Percentiles rank a stretch among this genome's conserved stretches.
Evolutionary conservation across 2,113 vertebrate species (phyloP).

Genomic region (Eidolon helvum): DNA sequence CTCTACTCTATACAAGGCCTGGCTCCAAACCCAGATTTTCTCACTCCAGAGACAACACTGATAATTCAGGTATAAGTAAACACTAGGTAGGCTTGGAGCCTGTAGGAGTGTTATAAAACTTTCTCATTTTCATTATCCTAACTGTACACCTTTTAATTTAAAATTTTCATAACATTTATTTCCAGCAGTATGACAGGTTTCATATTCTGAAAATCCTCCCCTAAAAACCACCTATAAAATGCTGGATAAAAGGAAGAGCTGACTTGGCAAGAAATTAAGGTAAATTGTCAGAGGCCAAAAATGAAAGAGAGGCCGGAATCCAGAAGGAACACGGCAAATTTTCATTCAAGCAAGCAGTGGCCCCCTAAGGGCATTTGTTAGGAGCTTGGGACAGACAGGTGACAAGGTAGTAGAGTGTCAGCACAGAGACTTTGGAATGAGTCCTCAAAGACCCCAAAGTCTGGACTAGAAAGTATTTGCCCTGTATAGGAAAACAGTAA

Average conservation of each 20-base stretch:
- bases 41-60: neutral
- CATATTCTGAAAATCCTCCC: neutral
- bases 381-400: too few relatives aligned
- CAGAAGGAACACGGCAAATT: neutral
- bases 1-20: too few relatives aligned
- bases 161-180: neutral
- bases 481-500: neutral
- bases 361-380: neutral
- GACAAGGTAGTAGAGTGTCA: neutral
- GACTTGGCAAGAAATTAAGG: conserved; percentile 31
- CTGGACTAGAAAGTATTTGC: conserved; percentile 39
- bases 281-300: neutral
- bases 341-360: neutral
- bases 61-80: conserved; percentile 8
- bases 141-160: neutral
- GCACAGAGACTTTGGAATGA: neutral
- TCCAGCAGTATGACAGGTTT: neutral
- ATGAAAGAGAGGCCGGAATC: conserved; percentile 8
- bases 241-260: conserved; percentile 5
- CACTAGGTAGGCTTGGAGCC: neutral
- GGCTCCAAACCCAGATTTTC: neutral
- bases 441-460: neutral
- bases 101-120: neutral
- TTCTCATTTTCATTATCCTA: neutral
- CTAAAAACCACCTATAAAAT: conserved; percentile 14